Evolutionary conservation across 2,888 invertebrate species (phyloP), one percentile per base, ranked within the genome.

Genomic region (Tinea trinotella): DNA sequence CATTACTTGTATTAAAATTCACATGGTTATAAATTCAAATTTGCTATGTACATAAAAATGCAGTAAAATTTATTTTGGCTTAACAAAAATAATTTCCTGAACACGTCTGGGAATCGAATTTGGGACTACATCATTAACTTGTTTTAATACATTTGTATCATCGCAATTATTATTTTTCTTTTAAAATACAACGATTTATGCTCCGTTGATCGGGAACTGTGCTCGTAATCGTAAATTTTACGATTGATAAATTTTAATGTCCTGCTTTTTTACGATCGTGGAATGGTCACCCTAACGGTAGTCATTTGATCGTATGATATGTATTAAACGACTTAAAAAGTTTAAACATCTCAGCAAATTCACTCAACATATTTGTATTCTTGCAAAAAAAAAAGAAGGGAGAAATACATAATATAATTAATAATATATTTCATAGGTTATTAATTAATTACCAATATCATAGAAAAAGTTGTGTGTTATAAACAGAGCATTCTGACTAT

Each of bases 261-360:
- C 46, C 18, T 50, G 24, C 24, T 22, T 50, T 24, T 50, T 50
- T 50, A 50, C 20, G 20, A 48, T 48, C 48, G 13, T 9, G 3
- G n/a, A 18, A 20, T 50, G 50, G 50, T 50, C 15, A 50, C 50
- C 50, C 50, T 50, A 50, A 50, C 24, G 50, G 50, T 15, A 50
- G 13, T 50, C n/a, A 24, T 50, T 24, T 50, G 24, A 24, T 12
- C 13, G 40, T 15, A 40, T 40, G 40, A 40, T 12, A 40, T 15
- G 40, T 15, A 15, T 40, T n/a, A 30, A 30, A 22, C 4, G 3
- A 5, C 7, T 22, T 22, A 22, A 22, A 22, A 30, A 30, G 30
- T 30, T 30, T 30, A n/a, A n/a, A n/a, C n/a, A n/a, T n/a, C n/a
- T n/a, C n/a, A n/a, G n/a, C n/a, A n/a, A n/a, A n/a, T n/a, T n/a